A percentile compares a stretch with the other conserved stretches of the same genome.
Evolutionary conservation across 2,113 vertebrate genomes (phyloP).

Genomic region (Datnioides undecimradiatus): DNA sequence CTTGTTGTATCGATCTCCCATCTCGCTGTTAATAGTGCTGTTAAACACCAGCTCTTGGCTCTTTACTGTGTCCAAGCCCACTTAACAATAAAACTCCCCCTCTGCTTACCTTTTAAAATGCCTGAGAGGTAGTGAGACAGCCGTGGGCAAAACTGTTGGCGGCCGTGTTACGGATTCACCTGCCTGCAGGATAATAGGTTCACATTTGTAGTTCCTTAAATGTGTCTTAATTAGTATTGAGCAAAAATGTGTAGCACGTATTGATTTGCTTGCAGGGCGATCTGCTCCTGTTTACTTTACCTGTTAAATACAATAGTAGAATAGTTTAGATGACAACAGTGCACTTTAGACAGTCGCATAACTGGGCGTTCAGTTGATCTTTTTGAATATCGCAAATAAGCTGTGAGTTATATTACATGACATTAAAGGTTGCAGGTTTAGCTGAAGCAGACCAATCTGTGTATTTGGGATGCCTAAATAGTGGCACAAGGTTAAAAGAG

Average conservation of each 20-base stretch:
- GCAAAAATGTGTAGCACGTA: background rate
- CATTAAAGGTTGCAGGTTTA: no score
- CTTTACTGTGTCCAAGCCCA: slow-evolving; percentile 88
- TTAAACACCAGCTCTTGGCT: slow-evolving; percentile 90
- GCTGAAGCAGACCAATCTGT: background rate
- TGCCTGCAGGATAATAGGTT: slow-evolving; percentile 18
- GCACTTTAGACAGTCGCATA: background rate
- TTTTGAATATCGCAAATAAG: background rate
- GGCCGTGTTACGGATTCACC: slow-evolving; percentile 8
- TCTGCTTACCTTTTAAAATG: slow-evolving; percentile 61
- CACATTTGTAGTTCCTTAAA: slow-evolving; percentile 30
- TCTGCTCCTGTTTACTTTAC: background rate
- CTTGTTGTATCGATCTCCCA: slow-evolving; percentile 88
- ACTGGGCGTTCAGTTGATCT: background rate
- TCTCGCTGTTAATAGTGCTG: slow-evolving; percentile 89
- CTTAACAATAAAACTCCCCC: slow-evolving; percentile 88
- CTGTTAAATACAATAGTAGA: background rate
- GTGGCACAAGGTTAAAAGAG: background rate
- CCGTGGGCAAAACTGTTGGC: slow-evolving; percentile 20
- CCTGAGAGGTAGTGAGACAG: slow-evolving; percentile 53
- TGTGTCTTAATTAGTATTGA: slow-evolving; percentile 12
- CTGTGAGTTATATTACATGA: background rate
- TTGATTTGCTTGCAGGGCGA: slow-evolving; percentile 16
- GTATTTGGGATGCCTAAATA: background rate
- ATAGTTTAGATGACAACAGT: background rate